Evolutionary conservation across 2,888 invertebrate species (phyloP).

Genomic region (Elaeidobius kamerunicus): DNA sequence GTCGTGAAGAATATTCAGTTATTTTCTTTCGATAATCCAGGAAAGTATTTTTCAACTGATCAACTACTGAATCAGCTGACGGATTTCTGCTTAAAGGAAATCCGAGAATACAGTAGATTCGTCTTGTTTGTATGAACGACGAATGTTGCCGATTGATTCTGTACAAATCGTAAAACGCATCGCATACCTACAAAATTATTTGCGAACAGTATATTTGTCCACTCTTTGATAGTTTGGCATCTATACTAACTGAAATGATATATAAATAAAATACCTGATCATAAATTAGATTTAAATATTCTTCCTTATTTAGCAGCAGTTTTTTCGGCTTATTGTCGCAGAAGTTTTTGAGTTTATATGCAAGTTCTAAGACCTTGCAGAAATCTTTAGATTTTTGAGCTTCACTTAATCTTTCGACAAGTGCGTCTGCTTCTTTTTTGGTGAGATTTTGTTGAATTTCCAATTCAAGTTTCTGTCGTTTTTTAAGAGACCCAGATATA

Average conservation of each 20-base stretch:
- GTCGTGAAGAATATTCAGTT: slow-evolving; percentile 39
- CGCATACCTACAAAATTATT: slow-evolving; percentile 45
- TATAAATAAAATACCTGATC: slow-evolving; percentile 35
- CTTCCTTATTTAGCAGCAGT: slow-evolving; percentile 47
- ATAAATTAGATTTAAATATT: slow-evolving; percentile 48
- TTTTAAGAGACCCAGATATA: slow-evolving; percentile 42
- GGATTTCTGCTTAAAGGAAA: slow-evolving; percentile 41
- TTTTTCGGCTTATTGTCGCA: slow-evolving; percentile 48
- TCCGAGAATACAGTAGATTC: slow-evolving; percentile 45
- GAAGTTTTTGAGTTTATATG: slow-evolving; percentile 46
- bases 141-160: slow-evolving; percentile 43
- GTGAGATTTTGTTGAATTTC: slow-evolving; percentile 42
- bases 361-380: slow-evolving; percentile 38
- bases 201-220: too few relatives aligned
- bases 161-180: slow-evolving; percentile 49
- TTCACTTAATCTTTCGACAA: slow-evolving; percentile 37
- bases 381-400: slow-evolving; percentile 39
- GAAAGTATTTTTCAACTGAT: slow-evolving; percentile 42
- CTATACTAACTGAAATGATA: too few relatives aligned
- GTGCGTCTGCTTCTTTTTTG: slow-evolving; percentile 44
- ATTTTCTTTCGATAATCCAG: slow-evolving; percentile 43
- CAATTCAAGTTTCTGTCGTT: slow-evolving; percentile 43
- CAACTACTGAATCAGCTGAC: slow-evolving; percentile 46
- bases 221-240: too few relatives aligned
- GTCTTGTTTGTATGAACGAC: slow-evolving; percentile 39